Evolutionary conservation across 92 coral and sea anemone genomes (phyloP), one percentile per base, ranked within the genome.

Genomic region (Scolanthus callimorphus): DNA sequence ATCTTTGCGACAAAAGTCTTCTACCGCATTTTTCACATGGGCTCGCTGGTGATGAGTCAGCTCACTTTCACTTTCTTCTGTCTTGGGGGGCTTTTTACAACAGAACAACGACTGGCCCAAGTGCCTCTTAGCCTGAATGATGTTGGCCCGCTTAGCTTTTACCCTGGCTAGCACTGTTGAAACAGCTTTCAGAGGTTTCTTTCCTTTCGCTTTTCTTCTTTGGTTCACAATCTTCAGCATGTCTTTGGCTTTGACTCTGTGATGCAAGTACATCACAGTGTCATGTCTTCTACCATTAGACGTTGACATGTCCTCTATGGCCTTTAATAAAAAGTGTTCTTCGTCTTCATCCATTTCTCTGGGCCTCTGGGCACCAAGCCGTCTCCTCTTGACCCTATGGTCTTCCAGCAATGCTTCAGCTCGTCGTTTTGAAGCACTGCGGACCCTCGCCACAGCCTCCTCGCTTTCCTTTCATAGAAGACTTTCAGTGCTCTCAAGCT

Each of bases 31-130:
- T 62, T 48, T 76, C 0, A 69, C 78, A 17, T 76, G 79, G 22
- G 83, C 89, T 11, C 84, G 68, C 43, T 76, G 79, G 71, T 71
- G 80, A 48, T 82, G 84, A 1, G 84, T 82, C 1, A 69, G 70
- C 31, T 69, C 81, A 8, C 21, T 70, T 23, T 70, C 76, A 26
- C 31, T 64, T 29, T 70, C 89, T 34, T 34, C 6, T 34, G 41
- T 34, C 41, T 34, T 34, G 6, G 8, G 41, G 6, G 8, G 6
- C 8, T 34, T 77, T 39, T 70, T 77, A 39, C 84, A 76, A 45
- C 85, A 77, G 70, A 77, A 76, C 21, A 76, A 67, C 12, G 84
- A 62, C 43, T 48, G 65, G 29, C 81, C 85, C 47, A 25, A 4
- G 46, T 82, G 79, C 12, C 83, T 49, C 68, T 82, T 82, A 20